Percentiles rank a stretch among this genome's conserved stretches.
Evolutionary conservation across 2,888 invertebrate species (phyloP).

Genomic region (Cosmia trapezina): DNA sequence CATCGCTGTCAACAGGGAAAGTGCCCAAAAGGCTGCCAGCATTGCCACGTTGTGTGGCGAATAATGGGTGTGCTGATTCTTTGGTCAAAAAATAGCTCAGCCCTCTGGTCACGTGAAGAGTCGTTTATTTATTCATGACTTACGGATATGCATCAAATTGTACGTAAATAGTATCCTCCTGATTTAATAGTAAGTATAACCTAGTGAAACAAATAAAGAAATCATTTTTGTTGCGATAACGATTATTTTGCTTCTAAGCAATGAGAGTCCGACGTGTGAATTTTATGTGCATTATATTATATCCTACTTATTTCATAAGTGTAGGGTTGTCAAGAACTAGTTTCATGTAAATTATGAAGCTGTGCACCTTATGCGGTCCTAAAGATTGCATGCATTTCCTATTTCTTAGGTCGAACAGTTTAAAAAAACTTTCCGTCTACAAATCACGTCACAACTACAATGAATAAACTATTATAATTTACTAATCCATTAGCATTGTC

Average conservation of each 20-base stretch:
- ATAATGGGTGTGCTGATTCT: background rate
- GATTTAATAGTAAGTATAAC: slow-evolving; percentile 2
- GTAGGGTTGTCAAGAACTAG: slow-evolving; percentile 7
- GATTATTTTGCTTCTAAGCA: slow-evolving; percentile 9
- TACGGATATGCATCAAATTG: slow-evolving; percentile 37
- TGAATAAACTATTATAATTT: background rate
- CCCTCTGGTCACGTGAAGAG: background rate
- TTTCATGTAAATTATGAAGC: background rate
- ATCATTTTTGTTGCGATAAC: background rate
- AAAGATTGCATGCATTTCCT: background rate
- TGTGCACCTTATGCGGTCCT: background rate
- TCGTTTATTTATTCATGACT: slow-evolving; percentile 6
- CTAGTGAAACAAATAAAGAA: slow-evolving; percentile 21
- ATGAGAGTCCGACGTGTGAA: slow-evolving; percentile 21
- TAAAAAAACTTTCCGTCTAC: background rate
- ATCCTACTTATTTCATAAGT: slow-evolving; percentile 5
- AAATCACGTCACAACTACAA: slow-evolving; percentile 10
- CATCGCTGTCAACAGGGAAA: no score
- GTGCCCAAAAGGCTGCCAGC: no score
- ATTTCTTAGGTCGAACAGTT: background rate
- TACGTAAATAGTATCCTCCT: background rate
- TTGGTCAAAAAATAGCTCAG: background rate
- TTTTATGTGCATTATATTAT: slow-evolving; percentile 5
- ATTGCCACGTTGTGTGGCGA: no score
- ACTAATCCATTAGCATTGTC: slow-evolving; percentile 18